Evolutionary conservation across 2,113 vertebrate species (phyloP).

Genomic region (Tautogolabrus adspersus): DNA sequence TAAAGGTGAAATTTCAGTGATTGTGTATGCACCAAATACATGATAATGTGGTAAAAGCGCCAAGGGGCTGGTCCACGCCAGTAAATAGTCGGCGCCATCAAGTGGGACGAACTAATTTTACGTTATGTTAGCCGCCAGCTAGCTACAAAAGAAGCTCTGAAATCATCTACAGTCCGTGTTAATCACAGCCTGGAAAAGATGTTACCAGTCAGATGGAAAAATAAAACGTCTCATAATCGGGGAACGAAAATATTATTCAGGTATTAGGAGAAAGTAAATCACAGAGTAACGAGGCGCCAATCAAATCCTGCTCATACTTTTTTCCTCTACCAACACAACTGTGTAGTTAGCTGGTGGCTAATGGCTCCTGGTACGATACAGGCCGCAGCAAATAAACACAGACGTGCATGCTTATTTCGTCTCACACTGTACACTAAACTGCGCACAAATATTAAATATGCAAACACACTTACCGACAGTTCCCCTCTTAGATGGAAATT

Average conservation of each 20-base stretch:
- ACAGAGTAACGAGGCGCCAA: background rate
- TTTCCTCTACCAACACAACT: conserved; percentile 36
- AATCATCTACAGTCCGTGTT: background rate
- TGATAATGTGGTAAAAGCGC: conserved; percentile 25
- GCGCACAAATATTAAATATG: conserved; percentile 3
- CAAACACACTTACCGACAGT: conserved; percentile 67
- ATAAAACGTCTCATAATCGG: too few species aligned
- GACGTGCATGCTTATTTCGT: conserved; percentile 28
- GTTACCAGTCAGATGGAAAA: too few species aligned
- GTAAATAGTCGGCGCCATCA: conserved; percentile 76
- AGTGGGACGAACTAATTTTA: conserved; percentile 60
- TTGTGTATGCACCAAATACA: too few species aligned
- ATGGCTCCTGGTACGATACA: conserved; percentile 54
- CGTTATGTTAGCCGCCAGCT: conserved; percentile 54
- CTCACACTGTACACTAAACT: background rate
- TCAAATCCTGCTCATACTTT: conserved; percentile 41
- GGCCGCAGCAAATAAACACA: conserved; percentile 59
- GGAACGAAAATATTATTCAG: too few species aligned
- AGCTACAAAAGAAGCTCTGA: conserved; percentile 56
- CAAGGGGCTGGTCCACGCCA: conserved; percentile 50
- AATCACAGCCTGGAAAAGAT: too few species aligned
- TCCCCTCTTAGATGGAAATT: conserved; percentile 44
- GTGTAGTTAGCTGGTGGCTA: conserved; percentile 67
- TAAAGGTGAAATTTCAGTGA: rapidly evolving
- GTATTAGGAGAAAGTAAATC: background rate